Base-by-base conservation (phyloP, 2,797 vertebrate species). In the Eutrigla gurnardus region DNA sequence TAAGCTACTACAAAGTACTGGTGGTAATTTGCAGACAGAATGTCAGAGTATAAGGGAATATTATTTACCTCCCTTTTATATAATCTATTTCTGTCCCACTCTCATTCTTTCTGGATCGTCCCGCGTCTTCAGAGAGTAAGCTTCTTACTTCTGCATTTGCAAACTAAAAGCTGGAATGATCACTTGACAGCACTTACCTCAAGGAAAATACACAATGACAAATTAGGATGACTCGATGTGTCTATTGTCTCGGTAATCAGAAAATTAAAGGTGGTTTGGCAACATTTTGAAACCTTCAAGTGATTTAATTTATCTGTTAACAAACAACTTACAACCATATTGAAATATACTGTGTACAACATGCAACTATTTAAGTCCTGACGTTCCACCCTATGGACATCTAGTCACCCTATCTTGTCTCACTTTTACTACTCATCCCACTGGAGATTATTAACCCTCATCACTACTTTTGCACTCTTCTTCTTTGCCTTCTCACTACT, bases 61-160 rank as follows among this genome's bases (percentile, higher is more conserved):
- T 32, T 33, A 47, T 8, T n/a, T 17, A 5, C 33, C 6, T 3
- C 3, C 14, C 0, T 14, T 54, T 64, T 46, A 25, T 18, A 18
- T 49, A 39, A 80, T 69, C 0, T 35, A 15, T 33, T 13, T 81
- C 15, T 89, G 7, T 82, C 37, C 65, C 0, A 7, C 3, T 78
- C 14, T 73, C 13, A 39, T 64, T 80, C 43, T 65, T 47, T 35
- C 25, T 75, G 65, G 73, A 59, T 59, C 13, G 0, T 25, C 49
- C 13, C 61, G 4, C 18, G 0, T 80, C 77, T 62, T 66, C 88
- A 95, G 93, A 94, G 93, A 93, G 93, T 94, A 94, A 95, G 94
- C 50, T 46, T 33, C 37, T 13, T 46, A 35, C 37, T 13, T 65
- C 68, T 81, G 25, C 33, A 57, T 67, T 65, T 82, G 9, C 33